These are phyloP conservation scores for Dendrocincla tyrannina DNA, from an alignment of 2,797 vertebrate species.

Conservation along the genomic window DNA sequence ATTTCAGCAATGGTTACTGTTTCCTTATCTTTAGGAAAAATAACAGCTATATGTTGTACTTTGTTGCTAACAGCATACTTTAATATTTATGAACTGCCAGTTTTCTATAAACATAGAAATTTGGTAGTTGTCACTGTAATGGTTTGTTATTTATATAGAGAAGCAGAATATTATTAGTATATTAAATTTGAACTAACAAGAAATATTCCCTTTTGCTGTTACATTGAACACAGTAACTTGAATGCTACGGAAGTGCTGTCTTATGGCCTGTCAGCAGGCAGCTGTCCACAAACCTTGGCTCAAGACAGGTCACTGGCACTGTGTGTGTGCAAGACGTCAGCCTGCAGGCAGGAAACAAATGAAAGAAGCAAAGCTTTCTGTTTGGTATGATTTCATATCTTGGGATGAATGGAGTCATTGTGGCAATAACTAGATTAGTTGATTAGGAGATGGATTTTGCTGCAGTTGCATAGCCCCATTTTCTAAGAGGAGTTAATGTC, in stretches of 20 bases:
- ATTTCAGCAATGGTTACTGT: constrained; percentile 37
- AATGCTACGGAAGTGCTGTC: neutral
- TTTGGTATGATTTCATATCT: neutral
- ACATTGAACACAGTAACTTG: neutral
- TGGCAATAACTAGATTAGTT: neutral
- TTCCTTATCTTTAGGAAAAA: constrained; percentile 35
- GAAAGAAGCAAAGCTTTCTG: neutral
- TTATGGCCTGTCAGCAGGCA: neutral
- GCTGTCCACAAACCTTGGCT: neutral
- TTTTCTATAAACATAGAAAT: constrained; percentile 36
- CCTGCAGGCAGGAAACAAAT: neutral
- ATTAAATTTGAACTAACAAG: constrained; percentile 5
- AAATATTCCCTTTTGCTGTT: neutral
- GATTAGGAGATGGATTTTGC: neutral
- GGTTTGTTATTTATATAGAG: constrained; percentile 37
- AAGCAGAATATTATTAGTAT: neutral
- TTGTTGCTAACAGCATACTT: constrained; percentile 31
- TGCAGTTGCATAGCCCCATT: neutral
- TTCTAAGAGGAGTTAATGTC: constrained; percentile 24
- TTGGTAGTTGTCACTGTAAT: constrained; percentile 2
- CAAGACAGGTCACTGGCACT: neutral
- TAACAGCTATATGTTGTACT: constrained; percentile 48
- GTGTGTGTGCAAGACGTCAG: neutral
- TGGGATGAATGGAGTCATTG: neutral
- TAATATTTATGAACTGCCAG: constrained; percentile 55